These are phyloP conservation scores for Aricia agestis DNA, from an alignment of 1,140 invertebrate genomes.

Conservation along the genomic window DNA sequence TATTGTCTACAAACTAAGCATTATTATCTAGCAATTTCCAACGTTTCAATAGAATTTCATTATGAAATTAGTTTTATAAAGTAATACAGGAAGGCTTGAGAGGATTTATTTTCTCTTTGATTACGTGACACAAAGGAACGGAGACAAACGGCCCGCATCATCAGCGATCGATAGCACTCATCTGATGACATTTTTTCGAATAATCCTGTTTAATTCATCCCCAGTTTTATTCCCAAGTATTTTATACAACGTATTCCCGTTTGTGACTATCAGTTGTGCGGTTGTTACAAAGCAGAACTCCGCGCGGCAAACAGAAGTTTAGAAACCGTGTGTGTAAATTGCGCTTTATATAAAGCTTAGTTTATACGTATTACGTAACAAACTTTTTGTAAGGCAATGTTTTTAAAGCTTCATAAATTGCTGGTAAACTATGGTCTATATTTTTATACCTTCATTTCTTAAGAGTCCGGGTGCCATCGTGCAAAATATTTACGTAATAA, in stretches of 20 bases:
- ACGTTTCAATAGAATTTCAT: neutral
- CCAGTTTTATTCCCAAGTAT: neutral
- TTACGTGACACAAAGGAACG: neutral
- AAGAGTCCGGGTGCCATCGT: no score
- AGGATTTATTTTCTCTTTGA: neutral
- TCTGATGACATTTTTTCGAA: neutral
- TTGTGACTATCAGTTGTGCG: neutral
- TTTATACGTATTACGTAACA: neutral
- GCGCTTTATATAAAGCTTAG: neutral
- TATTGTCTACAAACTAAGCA: no score
- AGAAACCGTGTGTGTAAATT: neutral
- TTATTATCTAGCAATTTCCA: no score
- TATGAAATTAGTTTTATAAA: neutral
- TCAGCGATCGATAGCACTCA: neutral
- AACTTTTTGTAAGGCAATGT: neutral
- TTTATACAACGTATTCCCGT: neutral
- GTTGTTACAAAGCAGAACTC: neutral
- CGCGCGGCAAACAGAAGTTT: neutral
- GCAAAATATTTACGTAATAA: no score
- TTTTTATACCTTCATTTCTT: no score
- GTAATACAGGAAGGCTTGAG: neutral
- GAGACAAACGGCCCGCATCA: neutral
- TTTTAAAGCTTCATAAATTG: neutral
- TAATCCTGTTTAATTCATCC: neutral
- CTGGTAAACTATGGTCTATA: no score